phyloP scores from a whole-genome alignment of 1,140 invertebrate genomes.

The Brachionus rubens region DNA sequence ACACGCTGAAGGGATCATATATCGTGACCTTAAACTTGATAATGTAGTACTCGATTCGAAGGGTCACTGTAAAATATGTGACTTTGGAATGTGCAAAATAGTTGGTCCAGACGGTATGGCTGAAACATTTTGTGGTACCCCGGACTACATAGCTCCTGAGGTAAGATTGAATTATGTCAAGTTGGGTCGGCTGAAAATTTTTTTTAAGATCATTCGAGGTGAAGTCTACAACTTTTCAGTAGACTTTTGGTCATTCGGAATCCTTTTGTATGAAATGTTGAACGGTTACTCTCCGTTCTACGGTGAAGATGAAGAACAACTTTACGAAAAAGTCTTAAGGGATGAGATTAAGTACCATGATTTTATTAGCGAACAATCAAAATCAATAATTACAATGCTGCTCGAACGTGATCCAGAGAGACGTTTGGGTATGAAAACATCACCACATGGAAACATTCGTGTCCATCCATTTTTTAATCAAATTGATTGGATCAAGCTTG shows the following conservation, averaged over 20 bases:
- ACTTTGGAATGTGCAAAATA: slow-evolving; percentile 99
- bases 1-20: slow-evolving; percentile 89
- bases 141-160: slow-evolving; percentile 97
- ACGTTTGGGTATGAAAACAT: slow-evolving; percentile 77
- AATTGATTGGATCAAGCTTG: slow-evolving; percentile 83
- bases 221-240: slow-evolving; percentile 93
- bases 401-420: slow-evolving; percentile 88
- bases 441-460: slow-evolving; percentile 78
- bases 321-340: slow-evolving; percentile 97
- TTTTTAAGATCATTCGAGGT: slow-evolving; percentile 95
- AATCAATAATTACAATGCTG: slow-evolving; percentile 66
- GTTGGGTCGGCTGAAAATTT: no score
- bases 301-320: slow-evolving; percentile 95
- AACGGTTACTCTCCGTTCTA: slow-evolving; percentile 97
- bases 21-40: slow-evolving; percentile 94
- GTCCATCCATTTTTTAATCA: slow-evolving; percentile 85
- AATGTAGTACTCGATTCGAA: slow-evolving; percentile 94
- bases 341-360: slow-evolving; percentile 91
- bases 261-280: slow-evolving; percentile 94
- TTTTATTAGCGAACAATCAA: slow-evolving; percentile 80
- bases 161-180: no score
- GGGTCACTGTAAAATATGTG: slow-evolving; percentile 93
- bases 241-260: slow-evolving; percentile 99
- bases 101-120: slow-evolving; percentile 82
- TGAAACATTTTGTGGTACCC: slow-evolving; percentile 99